These are phyloP conservation scores for Macroramphosus scolopax DNA, from an alignment of 2,797 vertebrate genomes.

Conservation along the genomic window DNA sequence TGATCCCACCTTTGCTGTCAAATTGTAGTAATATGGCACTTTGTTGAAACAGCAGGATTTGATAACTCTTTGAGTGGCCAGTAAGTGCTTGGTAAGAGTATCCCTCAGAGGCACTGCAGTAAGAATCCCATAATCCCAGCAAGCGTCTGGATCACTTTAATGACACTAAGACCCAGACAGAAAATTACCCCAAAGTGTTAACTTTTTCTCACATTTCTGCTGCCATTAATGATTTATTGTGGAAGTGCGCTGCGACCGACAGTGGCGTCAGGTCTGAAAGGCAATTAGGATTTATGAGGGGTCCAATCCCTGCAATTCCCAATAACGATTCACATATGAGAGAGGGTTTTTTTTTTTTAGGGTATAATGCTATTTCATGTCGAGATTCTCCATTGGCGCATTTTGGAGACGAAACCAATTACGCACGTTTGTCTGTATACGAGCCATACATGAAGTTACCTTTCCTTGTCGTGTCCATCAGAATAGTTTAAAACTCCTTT, in stretches of 20 bases:
- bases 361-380: conserved; percentile 17
- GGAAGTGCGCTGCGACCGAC: conserved; percentile 58
- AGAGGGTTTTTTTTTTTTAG: conserved; percentile 15
- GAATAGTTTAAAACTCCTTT: not conserved
- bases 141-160: conserved; percentile 73
- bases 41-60: conserved; percentile 67
- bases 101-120: conserved; percentile 55
- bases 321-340: conserved; percentile 70
- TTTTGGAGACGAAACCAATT: conserved; percentile 18
- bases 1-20: conserved; percentile 22
- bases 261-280: conserved; percentile 74
- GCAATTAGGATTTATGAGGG: conserved; percentile 76
- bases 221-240: conserved; percentile 72
- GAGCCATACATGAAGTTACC: not conserved
- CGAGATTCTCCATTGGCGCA: conserved; percentile 6
- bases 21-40: conserved; percentile 29
- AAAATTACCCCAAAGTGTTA: conserved; percentile 72
- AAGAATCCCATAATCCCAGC: conserved; percentile 70
- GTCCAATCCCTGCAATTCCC: conserved; percentile 64
- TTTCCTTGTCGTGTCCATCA: not conserved
- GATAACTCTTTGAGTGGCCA: conserved; percentile 64
- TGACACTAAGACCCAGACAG: conserved; percentile 73
- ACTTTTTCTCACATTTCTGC: conserved; percentile 77
- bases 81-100: conserved; percentile 65
- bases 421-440: conserved; percentile 7